Conservation (phyloP, 2,113 vertebrate genomes). For the Calypte anna region DNA sequence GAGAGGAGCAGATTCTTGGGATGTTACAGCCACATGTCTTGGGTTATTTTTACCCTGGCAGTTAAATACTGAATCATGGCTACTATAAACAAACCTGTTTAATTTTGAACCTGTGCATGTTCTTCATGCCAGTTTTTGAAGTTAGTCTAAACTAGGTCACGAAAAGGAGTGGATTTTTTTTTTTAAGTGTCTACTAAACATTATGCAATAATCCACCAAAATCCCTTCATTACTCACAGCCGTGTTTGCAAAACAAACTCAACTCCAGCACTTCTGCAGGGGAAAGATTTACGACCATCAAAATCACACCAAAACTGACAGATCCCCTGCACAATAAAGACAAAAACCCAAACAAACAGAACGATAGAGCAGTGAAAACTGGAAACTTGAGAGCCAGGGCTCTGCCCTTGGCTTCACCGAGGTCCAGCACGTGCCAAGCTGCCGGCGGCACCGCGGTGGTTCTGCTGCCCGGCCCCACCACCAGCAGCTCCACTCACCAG, state of each 20-base stretch:
- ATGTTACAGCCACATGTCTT: background rate
- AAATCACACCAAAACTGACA: background rate
- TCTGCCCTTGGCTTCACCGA: background rate
- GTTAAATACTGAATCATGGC: background rate
- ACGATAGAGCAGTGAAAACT: background rate
- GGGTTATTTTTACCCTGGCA: constrained; percentile 14
- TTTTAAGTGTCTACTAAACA: background rate
- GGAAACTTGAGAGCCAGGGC: background rate
- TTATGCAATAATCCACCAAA: background rate
- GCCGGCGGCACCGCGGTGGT: background rate
- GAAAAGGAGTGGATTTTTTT: background rate
- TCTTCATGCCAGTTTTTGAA: background rate
- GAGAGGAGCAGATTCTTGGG: background rate
- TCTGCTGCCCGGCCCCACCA: too few species aligned
- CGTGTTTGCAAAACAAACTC: background rate
- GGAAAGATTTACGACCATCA: background rate
- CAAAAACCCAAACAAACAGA: background rate
- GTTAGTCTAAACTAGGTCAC: background rate
- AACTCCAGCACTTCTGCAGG: background rate
- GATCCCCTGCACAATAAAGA: background rate
- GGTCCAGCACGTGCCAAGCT: background rate
- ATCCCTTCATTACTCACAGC: background rate
- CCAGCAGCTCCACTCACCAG: background rate
- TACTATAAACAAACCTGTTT: constrained; percentile 44
- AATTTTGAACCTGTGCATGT: background rate